These are phyloP conservation scores for Bovichtus diacanthus DNA, from an alignment of 2,797 vertebrate genomes.

Conservation along the genomic window DNA sequence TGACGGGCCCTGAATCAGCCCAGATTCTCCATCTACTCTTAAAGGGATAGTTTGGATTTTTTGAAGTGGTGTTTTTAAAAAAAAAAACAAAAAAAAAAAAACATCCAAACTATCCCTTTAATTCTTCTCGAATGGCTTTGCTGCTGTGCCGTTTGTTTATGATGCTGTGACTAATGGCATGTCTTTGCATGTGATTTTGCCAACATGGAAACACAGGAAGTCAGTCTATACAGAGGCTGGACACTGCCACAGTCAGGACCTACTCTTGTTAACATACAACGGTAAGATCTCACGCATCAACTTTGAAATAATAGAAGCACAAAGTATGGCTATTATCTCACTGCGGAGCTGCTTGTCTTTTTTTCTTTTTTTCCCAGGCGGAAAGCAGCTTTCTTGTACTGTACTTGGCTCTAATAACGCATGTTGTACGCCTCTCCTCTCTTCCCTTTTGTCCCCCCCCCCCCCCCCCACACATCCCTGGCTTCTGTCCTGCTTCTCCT, in stretches of 20 bases:
- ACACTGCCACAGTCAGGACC: slow-evolving; percentile 96
- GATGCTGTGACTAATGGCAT: slow-evolving; percentile 91
- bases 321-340: neutral
- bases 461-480: neutral
- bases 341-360: slow-evolving; percentile 11
- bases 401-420: slow-evolving; percentile 73
- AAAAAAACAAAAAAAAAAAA: too few species aligned
- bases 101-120: too few species aligned
- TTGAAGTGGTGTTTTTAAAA: too few species aligned
- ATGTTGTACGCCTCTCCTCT: slow-evolving; percentile 69
- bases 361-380: slow-evolving; percentile 15
- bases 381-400: slow-evolving; percentile 50
- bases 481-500: slow-evolving; percentile 38
- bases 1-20: neutral
- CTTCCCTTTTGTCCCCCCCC: slow-evolving; percentile 9
- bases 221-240: slow-evolving; percentile 96
- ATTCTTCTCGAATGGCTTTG: slow-evolving; percentile 61
- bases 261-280: slow-evolving; percentile 95
- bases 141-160: slow-evolving; percentile 46
- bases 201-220: slow-evolving; percentile 86
- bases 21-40: slow-evolving; percentile 2
- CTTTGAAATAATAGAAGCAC: neutral
- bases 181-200: slow-evolving; percentile 91
- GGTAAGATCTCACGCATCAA: slow-evolving; percentile 69
- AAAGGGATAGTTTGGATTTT: too few species aligned